Evolutionary conservation across 2,888 invertebrate genomes (phyloP), one percentile per base, ranked within the genome.

Genomic region (Mechanitis mazaeus): DNA sequence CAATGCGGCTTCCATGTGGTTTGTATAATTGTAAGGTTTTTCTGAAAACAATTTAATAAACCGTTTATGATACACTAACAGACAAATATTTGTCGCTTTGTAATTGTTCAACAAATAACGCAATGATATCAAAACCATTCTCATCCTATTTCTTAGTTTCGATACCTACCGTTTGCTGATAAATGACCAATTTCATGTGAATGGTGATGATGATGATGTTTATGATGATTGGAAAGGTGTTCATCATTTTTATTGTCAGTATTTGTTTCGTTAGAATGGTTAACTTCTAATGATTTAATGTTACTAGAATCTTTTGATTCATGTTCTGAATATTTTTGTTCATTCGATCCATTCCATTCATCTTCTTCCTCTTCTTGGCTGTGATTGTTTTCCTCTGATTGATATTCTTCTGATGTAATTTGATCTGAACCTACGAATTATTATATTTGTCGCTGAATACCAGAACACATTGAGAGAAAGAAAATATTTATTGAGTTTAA

Each of bases 401-500:
- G 28, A 50, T 50, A 50, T 31, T 50, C 50, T 31, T 50, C 50
- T 50, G 50, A 50, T 11, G 47, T 28, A n/a, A 47, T 47, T 20
- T 47, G 47, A 6, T 47, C 47, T n/a, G 31, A 50, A 50, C 50
- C 50, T 50, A 50, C 50, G 50, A 31, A 50, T 50, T 50, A 50
- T 50, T 50, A 42, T 42, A 35, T 35, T 35, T 47, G 28, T n/a
- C 47, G n/a, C 47, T 47, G n/a, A 47, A 47, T 47, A 47, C 20
- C 4, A 47, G 1, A 12, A 5, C 46, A 35, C 35, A 35, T 42
- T 42, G 9, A 9, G 3, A 42, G 42, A 42, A 9, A 42, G 6
- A 42, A 42, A 9, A 42, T 42, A 42, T 20, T 3, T 9, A 20
- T 50, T 50, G 6, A 47, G 20, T 47, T n/a, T 28, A 20, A 47